phyloP scores from a whole-genome alignment of 2,888 invertebrate genomes.

The Xanthorhoe spadicearia region DNA sequence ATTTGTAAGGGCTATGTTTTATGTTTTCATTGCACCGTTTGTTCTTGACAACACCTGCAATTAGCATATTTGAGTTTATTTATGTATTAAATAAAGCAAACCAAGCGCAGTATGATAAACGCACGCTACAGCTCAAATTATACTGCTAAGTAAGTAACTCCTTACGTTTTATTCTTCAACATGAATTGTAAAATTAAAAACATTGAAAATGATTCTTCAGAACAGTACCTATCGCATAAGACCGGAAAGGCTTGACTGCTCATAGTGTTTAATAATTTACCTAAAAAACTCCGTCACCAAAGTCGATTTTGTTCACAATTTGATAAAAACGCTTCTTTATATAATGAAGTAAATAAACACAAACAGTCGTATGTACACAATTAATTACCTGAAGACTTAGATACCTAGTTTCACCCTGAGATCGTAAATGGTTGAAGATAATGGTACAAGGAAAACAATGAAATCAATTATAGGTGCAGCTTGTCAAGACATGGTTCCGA shows the following conservation, averaged over 20 bases:
- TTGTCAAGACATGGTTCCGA: background rate
- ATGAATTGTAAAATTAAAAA: background rate
- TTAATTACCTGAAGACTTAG: background rate
- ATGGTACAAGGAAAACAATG: background rate
- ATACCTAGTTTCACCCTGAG: background rate
- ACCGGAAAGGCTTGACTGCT: no score
- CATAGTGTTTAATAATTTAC: no score
- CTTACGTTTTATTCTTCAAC: no score
- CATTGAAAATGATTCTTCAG: background rate
- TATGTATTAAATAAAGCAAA: constrained; percentile 40
- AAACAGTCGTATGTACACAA: background rate
- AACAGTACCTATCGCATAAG: no score
- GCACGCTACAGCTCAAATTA: constrained; percentile 30
- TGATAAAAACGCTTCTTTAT: no score
- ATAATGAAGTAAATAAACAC: no score
- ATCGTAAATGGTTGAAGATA: background rate
- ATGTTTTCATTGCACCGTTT: constrained; percentile 31
- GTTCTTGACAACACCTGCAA: constrained; percentile 36
- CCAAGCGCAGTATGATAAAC: constrained; percentile 43
- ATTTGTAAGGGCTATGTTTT: constrained; percentile 11
- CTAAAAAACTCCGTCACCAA: no score
- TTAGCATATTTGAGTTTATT: constrained; percentile 40
- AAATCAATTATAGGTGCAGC: background rate
- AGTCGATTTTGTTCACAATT: no score
- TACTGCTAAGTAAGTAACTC: constrained; percentile 34